Evolutionary conservation across 2,888 invertebrate genomes (phyloP).

Genomic region (Ophion ventricosus): DNA sequence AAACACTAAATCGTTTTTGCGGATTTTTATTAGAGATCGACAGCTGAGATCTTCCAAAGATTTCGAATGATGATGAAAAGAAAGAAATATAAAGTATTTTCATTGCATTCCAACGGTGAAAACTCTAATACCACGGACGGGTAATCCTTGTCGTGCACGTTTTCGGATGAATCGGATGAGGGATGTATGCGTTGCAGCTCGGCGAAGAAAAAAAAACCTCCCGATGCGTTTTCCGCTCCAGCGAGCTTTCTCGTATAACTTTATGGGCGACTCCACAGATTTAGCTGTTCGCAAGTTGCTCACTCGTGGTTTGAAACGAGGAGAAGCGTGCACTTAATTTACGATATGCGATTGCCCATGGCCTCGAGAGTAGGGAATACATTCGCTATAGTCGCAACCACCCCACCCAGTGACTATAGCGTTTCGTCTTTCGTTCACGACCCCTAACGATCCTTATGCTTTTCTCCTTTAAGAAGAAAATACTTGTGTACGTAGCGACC

Average conservation of each 20-base stretch:
- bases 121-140: neutral
- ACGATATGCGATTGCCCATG: constrained; percentile 60
- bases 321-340: constrained; percentile 69
- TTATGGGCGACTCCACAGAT: constrained; percentile 68
- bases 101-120: neutral
- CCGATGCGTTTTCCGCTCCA: constrained; percentile 10
- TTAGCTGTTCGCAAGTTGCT: constrained; percentile 66
- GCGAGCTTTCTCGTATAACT: constrained; percentile 52
- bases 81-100: constrained; percentile 1
- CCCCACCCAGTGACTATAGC: constrained; percentile 14
- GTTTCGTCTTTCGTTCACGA: constrained; percentile 41
- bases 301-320: constrained; percentile 25
- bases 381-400: neutral
- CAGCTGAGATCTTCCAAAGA: neutral
- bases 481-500: constrained; percentile 18
- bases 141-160: neutral
- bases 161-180: constrained; percentile 4
- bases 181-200: constrained; percentile 6
- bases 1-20: neutral
- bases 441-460: constrained; percentile 30
- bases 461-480: constrained; percentile 45
- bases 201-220: constrained; percentile 9
- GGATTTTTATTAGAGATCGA: neutral
- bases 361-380: constrained; percentile 34
- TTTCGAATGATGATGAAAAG: neutral